Conservation (phyloP, 2,797 vertebrate genomes). For the Saxicola maurus region DNA sequence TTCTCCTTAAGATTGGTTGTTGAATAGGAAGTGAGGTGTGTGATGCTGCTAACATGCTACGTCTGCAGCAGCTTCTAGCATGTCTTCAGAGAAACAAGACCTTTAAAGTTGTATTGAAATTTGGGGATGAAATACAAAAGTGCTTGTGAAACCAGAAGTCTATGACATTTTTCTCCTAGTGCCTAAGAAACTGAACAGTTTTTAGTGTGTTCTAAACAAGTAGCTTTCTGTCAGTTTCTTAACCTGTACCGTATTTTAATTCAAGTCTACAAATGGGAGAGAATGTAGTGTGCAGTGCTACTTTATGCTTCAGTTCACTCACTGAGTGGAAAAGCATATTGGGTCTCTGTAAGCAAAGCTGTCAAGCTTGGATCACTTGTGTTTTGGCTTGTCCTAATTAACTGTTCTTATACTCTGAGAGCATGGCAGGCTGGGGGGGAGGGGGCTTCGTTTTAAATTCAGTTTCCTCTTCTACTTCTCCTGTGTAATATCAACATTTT, state of each 20-base stretch:
- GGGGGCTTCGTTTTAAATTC: neutral
- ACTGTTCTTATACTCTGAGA: neutral
- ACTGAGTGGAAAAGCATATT: neutral
- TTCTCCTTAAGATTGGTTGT: neutral
- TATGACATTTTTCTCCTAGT: neutral
- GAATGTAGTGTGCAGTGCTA: neutral
- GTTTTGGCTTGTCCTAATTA: neutral
- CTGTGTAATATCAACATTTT: neutral
- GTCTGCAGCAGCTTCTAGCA: neutral
- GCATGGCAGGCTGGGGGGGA: rapidly evolving
- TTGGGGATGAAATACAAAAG: neutral
- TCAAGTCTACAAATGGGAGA: neutral
- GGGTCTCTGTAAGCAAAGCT: neutral
- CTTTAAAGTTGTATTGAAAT: neutral
- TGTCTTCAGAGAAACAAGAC: neutral
- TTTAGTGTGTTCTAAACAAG: neutral
- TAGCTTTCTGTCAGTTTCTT: neutral
- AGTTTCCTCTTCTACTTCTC: neutral
- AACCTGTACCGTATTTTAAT: neutral
- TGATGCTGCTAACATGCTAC: neutral
- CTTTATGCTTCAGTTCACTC: neutral
- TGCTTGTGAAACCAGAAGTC: neutral
- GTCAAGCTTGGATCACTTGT: neutral
- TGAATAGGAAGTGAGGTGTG: neutral
- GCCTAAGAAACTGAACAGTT: neutral